These are phyloP conservation scores for Nasonovia ribisnigri DNA, from an alignment of 2,888 invertebrate genomes.

Conservation along the genomic window DNA sequence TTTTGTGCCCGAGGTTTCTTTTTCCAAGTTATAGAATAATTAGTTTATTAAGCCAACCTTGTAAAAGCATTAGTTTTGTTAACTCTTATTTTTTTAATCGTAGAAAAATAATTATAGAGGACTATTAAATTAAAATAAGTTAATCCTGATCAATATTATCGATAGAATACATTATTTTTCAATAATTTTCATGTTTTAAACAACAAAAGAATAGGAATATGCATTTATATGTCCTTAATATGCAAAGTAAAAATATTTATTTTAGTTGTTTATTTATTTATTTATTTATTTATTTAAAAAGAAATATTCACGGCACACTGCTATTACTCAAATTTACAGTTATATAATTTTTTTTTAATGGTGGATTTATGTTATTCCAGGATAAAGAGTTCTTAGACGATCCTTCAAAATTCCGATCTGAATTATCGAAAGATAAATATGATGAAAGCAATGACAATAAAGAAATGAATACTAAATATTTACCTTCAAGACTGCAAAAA, in stretches of 20 bases:
- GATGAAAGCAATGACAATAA: slow-evolving; percentile 55
- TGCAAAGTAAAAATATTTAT: background rate
- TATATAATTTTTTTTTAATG: background rate
- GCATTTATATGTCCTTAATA: background rate
- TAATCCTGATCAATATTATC: background rate
- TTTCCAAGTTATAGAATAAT: background rate
- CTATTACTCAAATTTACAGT: too few species aligned
- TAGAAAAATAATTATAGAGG: background rate
- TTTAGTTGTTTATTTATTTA: background rate
- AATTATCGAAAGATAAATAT: slow-evolving; percentile 39
- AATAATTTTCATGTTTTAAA: background rate
- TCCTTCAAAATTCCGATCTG: background rate
- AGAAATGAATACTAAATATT: slow-evolving; percentile 53
- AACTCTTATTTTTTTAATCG: background rate
- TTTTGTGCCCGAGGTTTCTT: background rate
- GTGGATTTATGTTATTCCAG: background rate
- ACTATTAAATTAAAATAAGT: too few species aligned
- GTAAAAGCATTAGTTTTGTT: background rate
- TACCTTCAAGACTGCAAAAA: slow-evolving; percentile 55
- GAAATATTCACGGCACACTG: background rate
- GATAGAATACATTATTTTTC: background rate
- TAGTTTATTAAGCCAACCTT: too few species aligned
- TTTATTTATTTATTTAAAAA: too few species aligned
- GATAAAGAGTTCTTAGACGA: slow-evolving; percentile 46
- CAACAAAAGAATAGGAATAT: background rate